phyloP scores from a whole-genome alignment of 2,888 invertebrate species.

The Tiphia femorata region DNA sequence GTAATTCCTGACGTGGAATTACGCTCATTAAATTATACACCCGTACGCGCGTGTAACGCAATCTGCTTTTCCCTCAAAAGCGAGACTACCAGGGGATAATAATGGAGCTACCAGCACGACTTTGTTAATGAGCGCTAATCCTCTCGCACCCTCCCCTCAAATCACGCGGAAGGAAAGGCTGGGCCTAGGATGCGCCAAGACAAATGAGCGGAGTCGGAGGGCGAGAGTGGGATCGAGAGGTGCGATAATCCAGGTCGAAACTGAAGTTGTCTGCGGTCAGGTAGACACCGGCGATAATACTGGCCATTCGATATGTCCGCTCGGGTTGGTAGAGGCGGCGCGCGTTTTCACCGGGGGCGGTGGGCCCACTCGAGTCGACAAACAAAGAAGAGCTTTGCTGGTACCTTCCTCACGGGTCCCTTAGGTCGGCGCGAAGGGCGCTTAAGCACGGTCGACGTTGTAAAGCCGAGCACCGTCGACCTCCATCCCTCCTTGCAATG shows the following conservation, averaged over 20 bases:
- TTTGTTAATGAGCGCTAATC: conserved; percentile 29
- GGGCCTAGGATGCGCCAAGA: conserved; percentile 2
- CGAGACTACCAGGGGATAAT: too few relatives aligned
- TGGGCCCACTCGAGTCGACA: neutral
- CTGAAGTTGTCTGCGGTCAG: conserved; percentile 19
- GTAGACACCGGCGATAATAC: too few relatives aligned
- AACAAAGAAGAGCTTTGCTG: neutral
- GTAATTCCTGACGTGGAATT: too few relatives aligned
- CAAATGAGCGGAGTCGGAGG: conserved; percentile 1
- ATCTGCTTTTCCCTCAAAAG: too few relatives aligned
- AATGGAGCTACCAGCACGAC: conserved; percentile 27
- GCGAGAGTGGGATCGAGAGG: conserved; percentile 2
- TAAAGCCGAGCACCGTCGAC: neutral
- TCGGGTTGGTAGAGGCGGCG: neutral
- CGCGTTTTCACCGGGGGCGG: neutral
- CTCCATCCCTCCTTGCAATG: too few relatives aligned
- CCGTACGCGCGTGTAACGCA: too few relatives aligned
- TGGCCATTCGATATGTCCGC: neutral
- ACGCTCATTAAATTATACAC: too few relatives aligned
- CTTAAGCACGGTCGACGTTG: neutral
- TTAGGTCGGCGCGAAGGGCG: conserved; percentile 2
- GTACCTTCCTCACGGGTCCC: neutral
- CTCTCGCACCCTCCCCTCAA: neutral
- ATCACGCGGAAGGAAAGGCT: neutral
- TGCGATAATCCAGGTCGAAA: conserved; percentile 28